These are phyloP conservation scores for Acleris laterana DNA, from an alignment of 2,888 invertebrate genomes.

Conservation along the genomic window DNA sequence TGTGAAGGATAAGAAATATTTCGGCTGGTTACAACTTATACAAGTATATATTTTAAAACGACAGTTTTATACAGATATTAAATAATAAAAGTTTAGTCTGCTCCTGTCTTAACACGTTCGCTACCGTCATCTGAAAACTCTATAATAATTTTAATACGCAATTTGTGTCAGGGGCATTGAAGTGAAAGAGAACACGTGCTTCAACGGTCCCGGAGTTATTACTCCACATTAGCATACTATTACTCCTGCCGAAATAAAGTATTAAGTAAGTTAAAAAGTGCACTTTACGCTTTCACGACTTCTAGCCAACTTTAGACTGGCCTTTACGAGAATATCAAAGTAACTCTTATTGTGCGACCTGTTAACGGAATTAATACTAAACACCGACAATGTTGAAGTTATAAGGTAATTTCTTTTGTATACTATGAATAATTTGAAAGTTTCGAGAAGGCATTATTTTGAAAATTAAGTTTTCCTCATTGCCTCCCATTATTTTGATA, in stretches of 20 bases:
- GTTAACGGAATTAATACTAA: not conserved
- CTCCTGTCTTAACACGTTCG: not conserved
- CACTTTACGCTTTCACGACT: slow-evolving; percentile 6
- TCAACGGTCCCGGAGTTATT: slow-evolving; percentile 3
- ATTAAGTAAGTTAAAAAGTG: slow-evolving; percentile 13
- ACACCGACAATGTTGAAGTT: slow-evolving; percentile 2
- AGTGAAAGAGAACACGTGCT: slow-evolving; percentile 1
- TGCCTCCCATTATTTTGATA: too few species aligned
- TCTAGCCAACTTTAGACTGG: slow-evolving; percentile 10
- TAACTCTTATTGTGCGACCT: not conserved
- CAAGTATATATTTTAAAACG: slow-evolving; percentile 52
- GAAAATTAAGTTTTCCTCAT: too few species aligned
- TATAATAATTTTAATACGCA: too few species aligned
- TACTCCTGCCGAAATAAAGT: slow-evolving; percentile 10
- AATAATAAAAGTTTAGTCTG: slow-evolving; percentile 38
- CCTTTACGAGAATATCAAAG: slow-evolving; percentile 14
- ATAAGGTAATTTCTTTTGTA: not conserved
- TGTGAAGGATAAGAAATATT: slow-evolving; percentile 17
- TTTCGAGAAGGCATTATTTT: too few species aligned
- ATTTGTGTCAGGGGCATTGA: too few species aligned
- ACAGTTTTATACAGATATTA: slow-evolving; percentile 52
- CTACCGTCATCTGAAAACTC: too few species aligned
- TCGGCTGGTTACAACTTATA: slow-evolving; percentile 31
- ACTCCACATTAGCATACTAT: slow-evolving; percentile 6
- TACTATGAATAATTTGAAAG: too few species aligned